Percentiles rank a stretch among this genome's conserved stretches.
phyloP scores from a whole-genome alignment of 2,888 invertebrate species.

The Pteria penguin region DNA sequence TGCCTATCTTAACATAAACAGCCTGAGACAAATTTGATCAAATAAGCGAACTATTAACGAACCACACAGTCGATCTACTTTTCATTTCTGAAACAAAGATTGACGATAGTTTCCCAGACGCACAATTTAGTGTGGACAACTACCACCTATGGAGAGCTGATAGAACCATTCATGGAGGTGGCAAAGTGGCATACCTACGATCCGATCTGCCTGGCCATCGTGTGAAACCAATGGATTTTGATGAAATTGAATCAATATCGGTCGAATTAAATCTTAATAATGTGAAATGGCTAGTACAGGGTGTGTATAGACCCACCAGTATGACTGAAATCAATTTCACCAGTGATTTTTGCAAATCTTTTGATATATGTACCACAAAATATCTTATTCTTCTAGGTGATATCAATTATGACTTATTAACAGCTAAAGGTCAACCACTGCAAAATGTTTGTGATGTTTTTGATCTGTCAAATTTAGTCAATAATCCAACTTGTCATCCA shows the following conservation, averaged over 20 bases:
- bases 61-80: slow-evolving; percentile 1
- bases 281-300: slow-evolving; percentile 10
- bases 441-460: too few relatives aligned
- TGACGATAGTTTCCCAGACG: slow-evolving; percentile 14
- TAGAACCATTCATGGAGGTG: slow-evolving; percentile 37
- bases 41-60: neutral
- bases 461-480: too few relatives aligned
- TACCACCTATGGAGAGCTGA: slow-evolving; percentile 11
- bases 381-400: too few relatives aligned
- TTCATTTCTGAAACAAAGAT: slow-evolving; percentile 3
- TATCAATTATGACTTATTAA: too few relatives aligned
- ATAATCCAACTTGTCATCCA: too few relatives aligned
- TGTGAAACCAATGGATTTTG: slow-evolving; percentile 28
- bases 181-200: slow-evolving; percentile 29
- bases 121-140: slow-evolving; percentile 4
- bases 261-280: slow-evolving; percentile 26
- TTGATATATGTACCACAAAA: too few relatives aligned
- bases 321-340: neutral
- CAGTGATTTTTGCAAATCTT: neutral
- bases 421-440: too few relatives aligned
- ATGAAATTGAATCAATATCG: slow-evolving; percentile 23
- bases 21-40: slow-evolving; percentile 11
- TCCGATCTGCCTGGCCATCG: slow-evolving; percentile 21
- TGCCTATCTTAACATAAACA: slow-evolving; percentile 3
- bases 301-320: slow-evolving; percentile 27